Conservation (phyloP, 2,797 vertebrate species). For the Melopsittacus undulatus region DNA sequence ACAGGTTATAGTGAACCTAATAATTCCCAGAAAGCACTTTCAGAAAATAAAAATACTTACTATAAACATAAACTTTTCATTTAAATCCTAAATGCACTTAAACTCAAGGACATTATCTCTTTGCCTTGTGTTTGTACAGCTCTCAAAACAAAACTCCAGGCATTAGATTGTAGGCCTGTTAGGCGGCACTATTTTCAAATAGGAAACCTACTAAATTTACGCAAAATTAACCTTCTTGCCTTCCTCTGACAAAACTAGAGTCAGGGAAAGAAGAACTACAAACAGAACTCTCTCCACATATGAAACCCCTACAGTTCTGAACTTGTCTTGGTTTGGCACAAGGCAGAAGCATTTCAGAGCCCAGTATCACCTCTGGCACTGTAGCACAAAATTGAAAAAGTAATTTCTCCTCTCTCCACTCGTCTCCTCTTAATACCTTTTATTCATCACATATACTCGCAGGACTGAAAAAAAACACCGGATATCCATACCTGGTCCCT, state of each 20-base stretch:
- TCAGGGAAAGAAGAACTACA: background rate
- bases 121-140: background rate
- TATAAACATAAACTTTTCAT: background rate
- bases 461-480: background rate
- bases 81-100: background rate
- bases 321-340: background rate
- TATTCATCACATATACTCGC: background rate
- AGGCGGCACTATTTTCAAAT: background rate
- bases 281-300: background rate
- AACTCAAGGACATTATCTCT: background rate
- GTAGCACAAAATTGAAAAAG: background rate
- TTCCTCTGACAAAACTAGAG: background rate
- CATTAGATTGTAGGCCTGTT: background rate
- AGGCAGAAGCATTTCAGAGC: background rate
- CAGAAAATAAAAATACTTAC: background rate
- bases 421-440: background rate
- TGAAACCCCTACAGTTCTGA: background rate
- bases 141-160: background rate
- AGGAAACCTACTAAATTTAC: background rate
- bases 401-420: background rate
- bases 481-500: background rate
- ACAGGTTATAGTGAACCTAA: background rate
- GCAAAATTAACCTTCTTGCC: background rate
- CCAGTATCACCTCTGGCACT: background rate
- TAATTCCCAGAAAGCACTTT: background rate